Base-by-base conservation (phyloP, 2,797 vertebrate species). In the Channa striata region DNA sequence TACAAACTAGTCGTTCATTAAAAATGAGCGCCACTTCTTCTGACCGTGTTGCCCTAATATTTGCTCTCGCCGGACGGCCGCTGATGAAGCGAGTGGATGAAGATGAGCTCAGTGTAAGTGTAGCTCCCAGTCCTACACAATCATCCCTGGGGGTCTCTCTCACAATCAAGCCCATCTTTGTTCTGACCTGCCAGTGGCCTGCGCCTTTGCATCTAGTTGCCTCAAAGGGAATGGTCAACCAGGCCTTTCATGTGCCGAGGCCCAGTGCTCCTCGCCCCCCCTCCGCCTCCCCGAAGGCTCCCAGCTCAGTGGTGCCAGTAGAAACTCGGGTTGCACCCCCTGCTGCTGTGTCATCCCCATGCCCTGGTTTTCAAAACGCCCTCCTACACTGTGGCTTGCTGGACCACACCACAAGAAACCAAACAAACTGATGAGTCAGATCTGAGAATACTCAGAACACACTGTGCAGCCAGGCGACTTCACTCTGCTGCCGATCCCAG, bases 161-260 rank as follows among this genome's bases (percentile, higher is more conserved):
- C 77, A 86, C 86, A 89, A 88, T 91, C 87, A 82, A 82, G 81
- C 51, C 72, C 51, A 57, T 83, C 88, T 93, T 92, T 93, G 91
- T 93, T 93, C 89, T 91, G 87, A 89, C 91, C 88, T 81, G 87
- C 87, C 84, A 70, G 84, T 89, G 85, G 85, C 87, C 85, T 86
- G 74, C 68, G 78, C 81, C 83, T 87, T 88, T 84, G 88, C 82
- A 91, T 90, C 83, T 83, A 91, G 88, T 83, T 81, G 74, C 87
- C 91, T 92, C 91, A 94, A 93, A 95, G 89, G 88, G 93, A 94
- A 94, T 94, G 88, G 84, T 83, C 93, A 92, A 93, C 87, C 91
- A 92, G 80, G 77, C 74, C 86, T 93, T 94, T 93, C 83, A 93
- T 89, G 84, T 89, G 86, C 64, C 17, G 58, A 77, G 80, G 87